phyloP scores from a whole-genome alignment of 2,797 vertebrate species.

The Discoglossus pictus region DNA sequence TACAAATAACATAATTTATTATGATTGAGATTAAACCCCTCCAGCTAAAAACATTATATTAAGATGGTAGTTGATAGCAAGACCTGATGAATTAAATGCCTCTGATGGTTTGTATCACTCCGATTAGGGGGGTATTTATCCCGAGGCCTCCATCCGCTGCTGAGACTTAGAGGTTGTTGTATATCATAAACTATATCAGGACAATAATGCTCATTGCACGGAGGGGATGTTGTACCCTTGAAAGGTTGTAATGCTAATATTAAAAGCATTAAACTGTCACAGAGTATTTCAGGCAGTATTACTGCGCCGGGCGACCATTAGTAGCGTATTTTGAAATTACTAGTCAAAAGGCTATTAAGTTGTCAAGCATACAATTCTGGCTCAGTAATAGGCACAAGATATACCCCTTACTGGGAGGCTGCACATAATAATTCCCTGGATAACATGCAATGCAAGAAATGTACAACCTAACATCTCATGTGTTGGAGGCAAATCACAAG shows the following conservation, averaged over 20 bases:
- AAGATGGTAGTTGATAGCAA: no score
- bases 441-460: not conserved
- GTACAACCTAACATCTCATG: no score
- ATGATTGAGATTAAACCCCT: no score
- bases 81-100: no score
- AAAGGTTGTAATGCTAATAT: not conserved
- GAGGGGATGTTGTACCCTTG: not conserved
- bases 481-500: no score
- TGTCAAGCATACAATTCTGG: not conserved
- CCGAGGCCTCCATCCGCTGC: no score
- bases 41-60: no score
- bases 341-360: conserved; percentile 4
- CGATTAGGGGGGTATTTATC: no score
- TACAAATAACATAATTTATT: no score
- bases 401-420: not conserved
- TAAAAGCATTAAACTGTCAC: conserved; percentile 11
- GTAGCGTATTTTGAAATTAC: not conserved
- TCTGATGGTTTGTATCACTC: no score
- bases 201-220: not conserved
- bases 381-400: conserved; percentile 2
- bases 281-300: not conserved
- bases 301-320: not conserved
- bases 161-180: no score
- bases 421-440: not conserved
- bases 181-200: not conserved